Conservation (phyloP, 2,888 invertebrate genomes). For the Tridacna gigas region DNA sequence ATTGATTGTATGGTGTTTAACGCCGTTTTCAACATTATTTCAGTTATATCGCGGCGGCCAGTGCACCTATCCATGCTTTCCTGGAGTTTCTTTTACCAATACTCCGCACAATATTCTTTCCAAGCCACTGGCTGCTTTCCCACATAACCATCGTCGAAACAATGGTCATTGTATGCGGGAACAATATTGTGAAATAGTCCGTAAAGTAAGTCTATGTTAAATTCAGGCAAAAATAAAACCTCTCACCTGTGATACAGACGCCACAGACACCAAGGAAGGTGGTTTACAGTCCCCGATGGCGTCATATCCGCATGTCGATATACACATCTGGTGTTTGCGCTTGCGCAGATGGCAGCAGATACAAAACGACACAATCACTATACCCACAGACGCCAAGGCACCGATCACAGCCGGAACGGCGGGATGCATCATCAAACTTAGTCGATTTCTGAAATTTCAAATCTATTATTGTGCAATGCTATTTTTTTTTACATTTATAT, state of each 20-base stretch:
- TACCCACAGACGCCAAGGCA: slow-evolving; percentile 67
- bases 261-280: slow-evolving; percentile 72
- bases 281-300: slow-evolving; percentile 80
- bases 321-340: slow-evolving; percentile 64
- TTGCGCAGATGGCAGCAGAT: slow-evolving; percentile 68
- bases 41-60: background rate
- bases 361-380: slow-evolving; percentile 66
- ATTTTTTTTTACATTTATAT: no score
- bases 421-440: slow-evolving; percentile 66
- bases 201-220: background rate
- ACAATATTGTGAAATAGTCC: no score
- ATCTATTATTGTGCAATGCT: no score
- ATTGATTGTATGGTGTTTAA: background rate
- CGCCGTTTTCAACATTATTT: background rate
- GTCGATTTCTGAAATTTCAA: background rate
- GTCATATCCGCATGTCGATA: slow-evolving; percentile 72
- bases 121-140: background rate
- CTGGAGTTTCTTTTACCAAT: background rate
- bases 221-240: background rate
- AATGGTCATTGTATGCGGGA: no score
- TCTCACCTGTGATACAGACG: slow-evolving; percentile 74
- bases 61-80: background rate
- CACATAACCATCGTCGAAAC: background rate
- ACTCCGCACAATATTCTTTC: background rate
- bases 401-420: slow-evolving; percentile 70